Conservation (phyloP, 2,797 vertebrate genomes). For the Poecilia velifera region DNA sequence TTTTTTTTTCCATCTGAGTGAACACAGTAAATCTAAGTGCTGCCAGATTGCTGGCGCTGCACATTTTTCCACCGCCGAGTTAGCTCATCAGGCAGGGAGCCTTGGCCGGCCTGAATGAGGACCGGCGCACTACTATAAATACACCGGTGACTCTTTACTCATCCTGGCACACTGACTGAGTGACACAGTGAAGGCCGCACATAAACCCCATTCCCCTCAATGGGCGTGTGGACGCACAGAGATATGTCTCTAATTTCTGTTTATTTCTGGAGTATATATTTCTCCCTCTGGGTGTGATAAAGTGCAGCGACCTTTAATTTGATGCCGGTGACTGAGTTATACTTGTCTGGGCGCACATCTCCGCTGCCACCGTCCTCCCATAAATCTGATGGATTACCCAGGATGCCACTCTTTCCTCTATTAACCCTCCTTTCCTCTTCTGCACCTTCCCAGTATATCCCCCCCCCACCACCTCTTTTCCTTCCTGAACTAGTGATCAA, state of each 20-base stretch:
- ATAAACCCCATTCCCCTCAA: constrained; percentile 9
- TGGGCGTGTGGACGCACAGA: constrained; percentile 12
- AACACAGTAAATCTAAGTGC: constrained; percentile 80
- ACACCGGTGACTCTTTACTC: constrained; percentile 42
- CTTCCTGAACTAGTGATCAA: constrained; percentile 79
- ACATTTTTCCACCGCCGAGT: constrained; percentile 69
- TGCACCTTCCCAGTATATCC: neutral
- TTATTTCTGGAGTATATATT: constrained; percentile 50
- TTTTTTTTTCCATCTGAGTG: constrained; percentile 75
- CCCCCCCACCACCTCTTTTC: constrained; percentile 22
- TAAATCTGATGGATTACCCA: constrained; percentile 72
- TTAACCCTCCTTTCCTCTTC: constrained; percentile 64
- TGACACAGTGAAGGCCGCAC: constrained; percentile 38
- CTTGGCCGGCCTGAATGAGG: constrained; percentile 55
- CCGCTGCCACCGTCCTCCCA: constrained; percentile 57
- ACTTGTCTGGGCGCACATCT: constrained; percentile 58
- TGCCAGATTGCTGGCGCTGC: constrained; percentile 75
- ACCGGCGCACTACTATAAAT: constrained; percentile 62
- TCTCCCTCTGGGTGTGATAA: constrained; percentile 42
- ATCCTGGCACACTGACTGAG: constrained; percentile 50
- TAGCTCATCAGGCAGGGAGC: constrained; percentile 50
- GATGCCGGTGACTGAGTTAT: constrained; percentile 72
- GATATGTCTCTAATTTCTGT: constrained; percentile 52
- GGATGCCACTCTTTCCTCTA: constrained; percentile 63
- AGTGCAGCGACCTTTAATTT: constrained; percentile 66